Conservation (phyloP, 2,113 vertebrate species). For the Dolichotis patagonum region DNA sequence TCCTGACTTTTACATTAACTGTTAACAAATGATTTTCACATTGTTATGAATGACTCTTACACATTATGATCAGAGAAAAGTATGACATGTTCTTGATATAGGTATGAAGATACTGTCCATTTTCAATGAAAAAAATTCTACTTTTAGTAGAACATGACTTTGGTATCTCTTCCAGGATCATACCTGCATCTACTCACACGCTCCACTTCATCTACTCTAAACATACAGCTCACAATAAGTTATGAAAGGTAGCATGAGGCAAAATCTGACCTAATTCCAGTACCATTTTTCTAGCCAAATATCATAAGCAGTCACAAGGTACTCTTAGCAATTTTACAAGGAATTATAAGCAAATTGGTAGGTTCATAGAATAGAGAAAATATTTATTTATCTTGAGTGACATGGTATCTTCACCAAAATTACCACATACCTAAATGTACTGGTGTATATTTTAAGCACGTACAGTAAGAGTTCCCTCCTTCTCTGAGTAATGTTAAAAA, state of each 20-base stretch:
- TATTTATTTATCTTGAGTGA: conserved; percentile 13
- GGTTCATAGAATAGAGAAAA: conserved; percentile 5
- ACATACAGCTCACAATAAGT: conserved; percentile 58
- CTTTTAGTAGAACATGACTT: conserved; percentile 4
- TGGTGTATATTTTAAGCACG: background rate
- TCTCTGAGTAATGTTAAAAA: background rate
- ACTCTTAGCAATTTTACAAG: conserved; percentile 53
- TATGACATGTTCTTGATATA: background rate
- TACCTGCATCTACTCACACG: background rate
- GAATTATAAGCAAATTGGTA: conserved; percentile 32
- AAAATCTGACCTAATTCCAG: conserved; percentile 58
- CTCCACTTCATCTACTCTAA: conserved; percentile 50
- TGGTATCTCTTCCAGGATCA: conserved; percentile 42
- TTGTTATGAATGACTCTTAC: background rate
- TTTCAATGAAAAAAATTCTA: background rate
- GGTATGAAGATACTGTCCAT: background rate
- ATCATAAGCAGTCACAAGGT: conserved; percentile 48
- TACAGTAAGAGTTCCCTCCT: background rate
- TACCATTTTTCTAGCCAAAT: conserved; percentile 54
- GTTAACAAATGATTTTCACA: background rate
- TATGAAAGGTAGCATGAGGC: conserved; percentile 1
- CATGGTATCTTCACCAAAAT: conserved; percentile 38
- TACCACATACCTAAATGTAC: background rate
- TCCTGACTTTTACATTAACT: background rate
- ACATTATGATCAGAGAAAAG: background rate